phyloP scores from a whole-genome alignment of 2,113 vertebrate species.

The Neopipo cinnamomea region DNA sequence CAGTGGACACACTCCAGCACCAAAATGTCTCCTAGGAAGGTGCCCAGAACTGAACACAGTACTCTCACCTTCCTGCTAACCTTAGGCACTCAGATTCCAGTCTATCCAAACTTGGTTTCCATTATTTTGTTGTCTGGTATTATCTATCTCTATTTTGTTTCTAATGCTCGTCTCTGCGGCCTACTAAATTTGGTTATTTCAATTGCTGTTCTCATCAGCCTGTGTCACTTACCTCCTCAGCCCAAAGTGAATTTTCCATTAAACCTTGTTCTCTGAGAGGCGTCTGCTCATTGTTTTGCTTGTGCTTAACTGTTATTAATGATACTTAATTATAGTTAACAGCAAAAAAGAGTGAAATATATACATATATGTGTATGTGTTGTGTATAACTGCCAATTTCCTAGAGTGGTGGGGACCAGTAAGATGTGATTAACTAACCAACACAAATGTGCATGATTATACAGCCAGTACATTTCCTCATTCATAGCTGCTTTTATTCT shows the following conservation, averaged over 20 bases:
- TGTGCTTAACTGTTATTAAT: neutral
- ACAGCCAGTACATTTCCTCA: neutral
- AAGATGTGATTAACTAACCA: neutral
- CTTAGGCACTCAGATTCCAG: neutral
- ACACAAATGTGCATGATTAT: neutral
- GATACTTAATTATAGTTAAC: neutral
- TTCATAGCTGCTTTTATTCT: neutral
- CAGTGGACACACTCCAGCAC: fast-evolving
- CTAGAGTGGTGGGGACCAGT: neutral
- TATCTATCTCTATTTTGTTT: neutral
- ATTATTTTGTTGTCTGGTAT: neutral
- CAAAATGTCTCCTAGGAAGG: neutral
- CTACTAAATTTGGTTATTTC: neutral
- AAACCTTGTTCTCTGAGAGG: neutral
- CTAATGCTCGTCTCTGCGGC: neutral
- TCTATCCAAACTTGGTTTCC: neutral
- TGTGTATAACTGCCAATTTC: neutral
- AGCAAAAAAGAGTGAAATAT: neutral
- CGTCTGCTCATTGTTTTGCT: neutral
- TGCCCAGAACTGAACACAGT: fast-evolving
- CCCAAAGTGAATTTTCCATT: neutral
- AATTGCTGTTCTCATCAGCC: neutral
- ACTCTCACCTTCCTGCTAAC: neutral
- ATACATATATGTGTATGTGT: fast-evolving
- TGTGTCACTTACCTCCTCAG: neutral